Evolutionary conservation across 64 coral and sea anemone genomes (phyloP).

Genomic region (Actinia tenebrosa): DNA sequence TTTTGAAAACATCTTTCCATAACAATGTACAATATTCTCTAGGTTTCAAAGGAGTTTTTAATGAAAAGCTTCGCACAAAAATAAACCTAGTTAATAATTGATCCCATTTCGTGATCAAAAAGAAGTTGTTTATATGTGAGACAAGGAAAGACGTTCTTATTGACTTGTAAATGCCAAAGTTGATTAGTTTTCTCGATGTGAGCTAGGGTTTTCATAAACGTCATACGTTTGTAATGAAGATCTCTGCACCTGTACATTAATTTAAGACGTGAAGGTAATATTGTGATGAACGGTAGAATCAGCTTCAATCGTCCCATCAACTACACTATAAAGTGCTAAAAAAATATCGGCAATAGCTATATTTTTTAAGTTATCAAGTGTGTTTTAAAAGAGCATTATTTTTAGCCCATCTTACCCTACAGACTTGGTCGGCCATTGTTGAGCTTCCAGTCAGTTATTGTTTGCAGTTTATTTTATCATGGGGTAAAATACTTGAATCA

Average conservation of each 20-base stretch:
- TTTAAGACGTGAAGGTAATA: neutral
- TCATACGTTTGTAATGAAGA: neutral
- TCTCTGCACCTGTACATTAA: neutral
- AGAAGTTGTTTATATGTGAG: neutral
- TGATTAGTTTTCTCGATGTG: neutral
- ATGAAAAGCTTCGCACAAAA: neutral
- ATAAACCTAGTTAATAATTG: neutral
- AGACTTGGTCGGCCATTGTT: too few species aligned
- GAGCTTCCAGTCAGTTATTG: too few species aligned
- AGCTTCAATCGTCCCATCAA: neutral
- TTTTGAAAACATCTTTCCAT: slow-evolving; percentile 7
- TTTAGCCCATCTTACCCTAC: too few species aligned
- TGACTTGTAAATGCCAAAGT: neutral
- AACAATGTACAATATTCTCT: neutral
- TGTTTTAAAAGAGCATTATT: too few species aligned
- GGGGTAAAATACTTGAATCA: too few species aligned
- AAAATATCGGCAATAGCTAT: neutral
- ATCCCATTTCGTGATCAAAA: neutral
- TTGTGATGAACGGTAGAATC: neutral
- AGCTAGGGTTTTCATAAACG: neutral
- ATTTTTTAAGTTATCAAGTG: neutral
- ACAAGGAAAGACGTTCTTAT: neutral
- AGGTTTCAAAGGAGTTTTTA: neutral
- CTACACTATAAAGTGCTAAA: neutral
- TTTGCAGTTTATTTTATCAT: too few species aligned